These are phyloP conservation scores for Sialia sialis DNA, from an alignment of 2,113 vertebrate species.

Conservation along the genomic window DNA sequence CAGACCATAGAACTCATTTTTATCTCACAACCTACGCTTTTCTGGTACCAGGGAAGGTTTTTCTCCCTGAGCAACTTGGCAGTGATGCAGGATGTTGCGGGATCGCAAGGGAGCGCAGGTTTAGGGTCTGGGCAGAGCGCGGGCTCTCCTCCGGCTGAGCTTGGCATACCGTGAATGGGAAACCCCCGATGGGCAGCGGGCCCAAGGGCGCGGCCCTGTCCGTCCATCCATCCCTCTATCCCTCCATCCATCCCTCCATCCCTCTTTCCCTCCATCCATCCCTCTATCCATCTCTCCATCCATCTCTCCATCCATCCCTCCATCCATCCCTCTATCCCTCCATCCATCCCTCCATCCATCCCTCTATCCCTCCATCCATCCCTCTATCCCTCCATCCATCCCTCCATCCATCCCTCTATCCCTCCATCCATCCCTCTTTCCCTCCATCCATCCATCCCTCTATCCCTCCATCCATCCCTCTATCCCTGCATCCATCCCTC, in stretches of 20 bases:
- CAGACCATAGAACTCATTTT: not conserved
- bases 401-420: fast-evolving
- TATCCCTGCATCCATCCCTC: fast-evolving
- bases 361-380: fast-evolving
- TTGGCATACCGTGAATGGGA: fast-evolving
- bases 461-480: fast-evolving
- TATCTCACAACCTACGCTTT: not conserved
- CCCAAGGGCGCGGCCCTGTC: not conserved
- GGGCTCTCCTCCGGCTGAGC: fast-evolving
- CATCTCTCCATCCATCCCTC: fast-evolving
- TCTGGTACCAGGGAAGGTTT: not conserved
- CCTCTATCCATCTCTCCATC: fast-evolving
- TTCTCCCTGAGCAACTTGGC: not conserved
- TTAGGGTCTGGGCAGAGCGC: not conserved
- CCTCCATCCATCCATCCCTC: too few species aligned
- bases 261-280: fast-evolving
- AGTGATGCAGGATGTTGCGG: fast-evolving
- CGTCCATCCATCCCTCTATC: fast-evolving
- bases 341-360: fast-evolving
- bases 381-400: fast-evolving
- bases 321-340: fast-evolving
- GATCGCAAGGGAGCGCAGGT: fast-evolving
- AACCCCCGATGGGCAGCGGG: fast-evolving
- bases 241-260: fast-evolving
- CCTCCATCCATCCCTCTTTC: fast-evolving